Conservation (phyloP, 35 echinoderm and acorn worm genomes). For the Amphiura filiformis region DNA sequence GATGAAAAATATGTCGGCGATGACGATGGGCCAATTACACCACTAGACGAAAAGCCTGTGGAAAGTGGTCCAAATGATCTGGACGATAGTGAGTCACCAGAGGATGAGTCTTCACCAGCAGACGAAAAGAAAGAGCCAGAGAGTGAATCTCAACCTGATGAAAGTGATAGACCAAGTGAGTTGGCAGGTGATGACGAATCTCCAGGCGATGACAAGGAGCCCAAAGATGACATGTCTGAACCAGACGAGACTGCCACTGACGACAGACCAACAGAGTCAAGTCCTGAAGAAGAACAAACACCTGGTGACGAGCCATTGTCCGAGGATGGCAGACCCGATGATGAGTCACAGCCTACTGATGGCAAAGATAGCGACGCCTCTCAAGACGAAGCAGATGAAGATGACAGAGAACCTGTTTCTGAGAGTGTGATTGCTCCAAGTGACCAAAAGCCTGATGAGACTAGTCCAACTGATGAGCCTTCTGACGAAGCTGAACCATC, state of each 20-base stretch:
- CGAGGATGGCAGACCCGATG: too few relatives aligned
- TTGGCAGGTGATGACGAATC: not conserved
- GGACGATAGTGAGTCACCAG: not conserved
- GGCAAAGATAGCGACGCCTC: too few relatives aligned
- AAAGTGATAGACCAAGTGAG: not conserved
- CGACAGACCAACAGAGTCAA: not conserved
- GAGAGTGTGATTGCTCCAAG: too few relatives aligned
- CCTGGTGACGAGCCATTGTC: too few relatives aligned
- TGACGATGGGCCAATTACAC: not conserved
- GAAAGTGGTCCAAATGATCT: not conserved
- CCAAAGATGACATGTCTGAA: slow-evolving; percentile 1
- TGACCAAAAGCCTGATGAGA: too few relatives aligned
- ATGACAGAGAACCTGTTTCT: too few relatives aligned
- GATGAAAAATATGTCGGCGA: not conserved
- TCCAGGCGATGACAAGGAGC: not conserved
- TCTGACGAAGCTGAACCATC: too few relatives aligned
- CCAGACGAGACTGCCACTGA: not conserved
- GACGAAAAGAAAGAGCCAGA: not conserved
- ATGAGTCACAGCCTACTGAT: too few relatives aligned
- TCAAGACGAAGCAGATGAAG: too few relatives aligned
- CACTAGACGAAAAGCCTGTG: not conserved
- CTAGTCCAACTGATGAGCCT: too few relatives aligned
- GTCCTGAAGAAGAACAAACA: not conserved
- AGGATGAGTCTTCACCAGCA: not conserved
- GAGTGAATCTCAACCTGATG: too few relatives aligned